Base-by-base conservation (phyloP, 1,140 invertebrate species). In the Zaprionus taronus region DNA sequence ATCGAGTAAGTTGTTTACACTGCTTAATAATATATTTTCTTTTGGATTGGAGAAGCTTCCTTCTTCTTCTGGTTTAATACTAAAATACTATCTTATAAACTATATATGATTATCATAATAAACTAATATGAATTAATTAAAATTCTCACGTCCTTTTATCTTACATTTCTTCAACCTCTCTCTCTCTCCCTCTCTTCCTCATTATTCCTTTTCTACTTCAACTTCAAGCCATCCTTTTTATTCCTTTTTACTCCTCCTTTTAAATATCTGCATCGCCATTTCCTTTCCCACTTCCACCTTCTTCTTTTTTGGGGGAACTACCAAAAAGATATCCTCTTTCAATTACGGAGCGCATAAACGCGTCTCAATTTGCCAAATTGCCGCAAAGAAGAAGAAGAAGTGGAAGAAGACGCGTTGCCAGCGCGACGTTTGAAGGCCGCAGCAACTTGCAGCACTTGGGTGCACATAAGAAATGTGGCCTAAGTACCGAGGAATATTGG, bases 401-500 rank as follows among this genome's bases (percentile, higher is more conserved):
- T 15, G 24, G 28, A 17, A 17, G 34, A 38, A 38, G 38, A 22
- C 28, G 17, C 44, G 55, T 60, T 60, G 22, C 41, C 14, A 34
- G 17, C 31, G 17, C 63, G 38, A 28, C 51, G 31, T 24, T 51
- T 24, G 47, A 51, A 51, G 41, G 41, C 47, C 47, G 17, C 47
- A 47, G 36, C 12, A 41, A 24, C 47, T 51, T 51, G 20, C 47
- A 22, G 15, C 47, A 57, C 20, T n/a, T 4, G 4, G 53, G 5
- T 17, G 31, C 9, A 55, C 44, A 55, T 65, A 47, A 34, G 76
- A 72, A 75, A 67, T 78, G 71, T 83, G 77, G 65, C 64, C 74
- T 69, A 79, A 81, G 75, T 87, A 80, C 76, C 73, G 65, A 72
- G 68, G 77, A 75, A 72, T 71, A 76, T 75, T 79, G 55, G 69